Base-by-base conservation (phyloP, 1,140 invertebrate species). In the Eumaeus atala region DNA sequence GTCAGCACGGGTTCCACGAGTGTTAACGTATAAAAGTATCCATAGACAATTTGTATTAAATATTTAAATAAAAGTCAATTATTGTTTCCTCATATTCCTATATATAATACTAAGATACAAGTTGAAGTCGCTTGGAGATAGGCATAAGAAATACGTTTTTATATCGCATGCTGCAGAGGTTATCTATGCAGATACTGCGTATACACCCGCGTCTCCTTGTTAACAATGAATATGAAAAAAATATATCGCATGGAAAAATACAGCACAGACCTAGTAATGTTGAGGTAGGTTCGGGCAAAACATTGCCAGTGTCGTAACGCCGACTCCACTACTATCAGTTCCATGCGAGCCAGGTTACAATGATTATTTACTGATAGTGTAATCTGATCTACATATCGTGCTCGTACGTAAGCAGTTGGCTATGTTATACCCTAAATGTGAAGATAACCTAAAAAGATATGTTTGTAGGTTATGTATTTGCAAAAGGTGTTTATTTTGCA, bases 111-210 rank as follows among this genome's bases (percentile, higher is more conserved):
- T 28, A 48, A 33, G 16, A 48, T 48, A 33, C 3, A 48, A 28
- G 47, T 16, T 48, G 9, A 34, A 9, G 17, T 48, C 47, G 10
- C 18, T 33, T 48, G 18, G 47, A 11, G 9, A 48, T 48, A 16
- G 44, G 44, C 16, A 18, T 48, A 48, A 33, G 47, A 48, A 48
- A 48, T 10, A 48, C 16, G 9, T 18, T 48, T 48, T 48, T 12
- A 48, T 33, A 48, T 48, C 47, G 47, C 12, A 48, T 9, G 44
- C n/a, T n/a, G 9, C 17, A 48, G n/a, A 48, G 47, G 47, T 48
- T 48, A 48, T 48, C 47, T 33, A 33, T 10, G 21, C 11, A 28
- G 47, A 48, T 28, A 48, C 47, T 33, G 47, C 18, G 47, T 48
- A 33, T 48, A n/a, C 4, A 18, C 16, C 14, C 17, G 17, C 16